Percentiles rank a stretch among this genome's conserved stretches.
Conservation (phyloP, 2,113 vertebrate species). For the Sylvilagus bachmani region DNA sequence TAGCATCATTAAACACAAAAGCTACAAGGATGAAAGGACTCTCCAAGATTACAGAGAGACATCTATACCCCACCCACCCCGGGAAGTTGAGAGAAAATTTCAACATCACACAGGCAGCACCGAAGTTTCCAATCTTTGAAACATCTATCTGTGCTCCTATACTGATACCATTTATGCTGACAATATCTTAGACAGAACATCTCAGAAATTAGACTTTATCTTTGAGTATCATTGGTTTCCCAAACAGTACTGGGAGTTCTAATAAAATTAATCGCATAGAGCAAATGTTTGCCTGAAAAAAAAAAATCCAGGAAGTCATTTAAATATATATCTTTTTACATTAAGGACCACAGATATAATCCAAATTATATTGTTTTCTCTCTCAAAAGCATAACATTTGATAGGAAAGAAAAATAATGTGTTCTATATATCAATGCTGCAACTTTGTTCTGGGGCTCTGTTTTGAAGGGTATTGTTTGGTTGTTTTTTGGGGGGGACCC, state of each 20-base stretch:
- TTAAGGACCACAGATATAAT: neutral
- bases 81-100: neutral
- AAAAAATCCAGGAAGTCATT: neutral
- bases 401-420: neutral
- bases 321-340: neutral
- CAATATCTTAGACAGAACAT: neutral
- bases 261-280: conserved; percentile 52
- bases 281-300: neutral
- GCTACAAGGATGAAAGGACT: neutral
- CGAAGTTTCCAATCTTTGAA: neutral
- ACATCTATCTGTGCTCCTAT: neutral
- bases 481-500: no score
- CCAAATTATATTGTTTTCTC: neutral
- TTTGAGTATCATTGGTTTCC: neutral
- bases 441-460: neutral
- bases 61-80: neutral
- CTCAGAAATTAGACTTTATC: neutral
- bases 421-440: neutral
- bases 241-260: neutral
- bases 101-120: neutral
- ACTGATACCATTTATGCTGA: neutral
- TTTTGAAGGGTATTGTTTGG: no score
- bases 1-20: conserved; percentile 16
- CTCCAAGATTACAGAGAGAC: neutral
- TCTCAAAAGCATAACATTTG: conserved; percentile 8